Evolutionary conservation across 1,140 invertebrate species (phyloP), one percentile per base, ranked within the genome.

Genomic region (Ditylenchus dipsaci): DNA sequence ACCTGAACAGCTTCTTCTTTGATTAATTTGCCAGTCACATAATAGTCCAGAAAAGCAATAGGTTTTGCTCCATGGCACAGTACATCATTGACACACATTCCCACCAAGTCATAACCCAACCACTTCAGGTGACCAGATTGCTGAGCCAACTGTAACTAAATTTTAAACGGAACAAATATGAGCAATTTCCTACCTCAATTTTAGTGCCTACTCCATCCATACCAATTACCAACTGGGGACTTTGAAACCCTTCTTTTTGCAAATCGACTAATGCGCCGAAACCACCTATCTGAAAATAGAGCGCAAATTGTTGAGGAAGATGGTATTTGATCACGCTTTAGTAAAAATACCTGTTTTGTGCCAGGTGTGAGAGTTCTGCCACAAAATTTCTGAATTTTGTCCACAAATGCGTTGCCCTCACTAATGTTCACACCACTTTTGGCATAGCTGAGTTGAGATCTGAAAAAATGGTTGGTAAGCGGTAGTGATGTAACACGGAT

Each of bases 191-290:
- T 84, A 90, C 91, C 87, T 90, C 94, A 53, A 91, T 85, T 86
- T 97, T 97, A 0, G 93, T 96, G 47, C 95, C 95, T 27, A 97
- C 93, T 19, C 95, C 95, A 85, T 97, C 94, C 1, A 94, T 93
- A 1, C 92, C 92, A 71, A 93, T 92, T 1, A 96, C 91, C 1
- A 98, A 85, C 1, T 95, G 85, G 83, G 94, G 89, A 26, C 19
- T 26, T 63, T 87, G 88, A 72, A 88, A 89, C 0, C 88, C 88
- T 57, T 88, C 84, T 76, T 84, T 85, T 82, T 87, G 88, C 56
- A 87, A 77, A 77, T 95, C 92, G 86, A 96, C 95, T 0, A 96
- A 85, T 0, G 91, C 94, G 53, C 93, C 95, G 85, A 95, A 98
- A 26, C 90, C 90, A 33, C 95, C 95, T 68, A 98, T 87, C 0